Evolutionary conservation across 1,140 invertebrate genomes (phyloP).

Genomic region (Gryllus bimaculatus): DNA sequence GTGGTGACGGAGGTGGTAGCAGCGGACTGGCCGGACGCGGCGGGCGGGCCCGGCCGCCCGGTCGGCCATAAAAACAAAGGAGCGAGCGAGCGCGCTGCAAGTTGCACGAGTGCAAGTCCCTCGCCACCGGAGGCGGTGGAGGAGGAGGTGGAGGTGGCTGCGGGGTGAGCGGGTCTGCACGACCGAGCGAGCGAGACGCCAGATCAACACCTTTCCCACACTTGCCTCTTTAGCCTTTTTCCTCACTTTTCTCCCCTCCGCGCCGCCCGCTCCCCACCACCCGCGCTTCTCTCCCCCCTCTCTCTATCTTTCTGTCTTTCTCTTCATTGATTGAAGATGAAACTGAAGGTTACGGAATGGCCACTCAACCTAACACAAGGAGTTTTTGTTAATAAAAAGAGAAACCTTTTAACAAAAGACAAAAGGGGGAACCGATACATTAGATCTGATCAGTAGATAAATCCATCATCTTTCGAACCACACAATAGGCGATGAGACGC

Average conservation of each 20-base stretch:
- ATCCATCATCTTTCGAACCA: neutral
- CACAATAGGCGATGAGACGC: neutral
- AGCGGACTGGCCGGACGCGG: too few relatives aligned
- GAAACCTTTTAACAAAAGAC: neutral
- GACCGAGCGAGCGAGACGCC: neutral
- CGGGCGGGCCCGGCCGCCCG: too few relatives aligned
- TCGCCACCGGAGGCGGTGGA: neutral
- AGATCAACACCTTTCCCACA: neutral
- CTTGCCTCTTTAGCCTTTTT: neutral
- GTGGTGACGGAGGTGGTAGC: too few relatives aligned
- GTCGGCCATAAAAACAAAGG: neutral
- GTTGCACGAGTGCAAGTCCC: neutral
- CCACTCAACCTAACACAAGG: neutral
- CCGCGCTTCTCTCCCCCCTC: neutral
- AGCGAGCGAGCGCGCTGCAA: neutral
- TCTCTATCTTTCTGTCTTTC: neutral
- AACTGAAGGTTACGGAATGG: neutral
- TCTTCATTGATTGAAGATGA: neutral
- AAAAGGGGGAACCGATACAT: neutral
- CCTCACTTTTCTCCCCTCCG: neutral
- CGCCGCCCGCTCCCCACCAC: neutral
- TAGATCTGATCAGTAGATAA: neutral
- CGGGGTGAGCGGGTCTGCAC: neutral
- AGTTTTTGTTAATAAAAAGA: slow-evolving; percentile 6
- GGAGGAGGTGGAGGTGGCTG: too few relatives aligned